Percentiles rank a stretch among this genome's conserved stretches.
Conservation (phyloP, 2,888 invertebrate species). For the Hemicrepidius hirtus region DNA sequence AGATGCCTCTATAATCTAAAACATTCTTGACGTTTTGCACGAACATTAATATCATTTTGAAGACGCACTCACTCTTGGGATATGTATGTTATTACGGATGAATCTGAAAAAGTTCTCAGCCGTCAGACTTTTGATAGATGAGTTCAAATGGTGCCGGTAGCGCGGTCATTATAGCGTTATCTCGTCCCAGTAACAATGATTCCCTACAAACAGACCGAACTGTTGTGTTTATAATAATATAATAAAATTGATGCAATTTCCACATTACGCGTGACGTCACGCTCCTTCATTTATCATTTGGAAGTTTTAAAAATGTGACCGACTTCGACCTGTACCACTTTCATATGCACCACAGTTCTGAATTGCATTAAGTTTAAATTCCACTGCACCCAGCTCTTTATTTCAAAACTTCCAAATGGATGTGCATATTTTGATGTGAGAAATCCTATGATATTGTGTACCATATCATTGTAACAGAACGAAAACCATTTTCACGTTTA, state of each 20-base stretch:
- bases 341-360: not conserved
- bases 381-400: not conserved
- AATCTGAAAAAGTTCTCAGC: constrained; percentile 55
- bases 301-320: constrained; percentile 13
- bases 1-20: constrained; percentile 19
- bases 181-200: constrained; percentile 57
- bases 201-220: constrained; percentile 60
- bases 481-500: no score
- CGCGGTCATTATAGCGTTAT: constrained; percentile 67
- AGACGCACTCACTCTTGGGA: constrained; percentile 27
- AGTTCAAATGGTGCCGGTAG: constrained; percentile 67
- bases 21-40: constrained; percentile 36
- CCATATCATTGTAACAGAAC: not conserved
- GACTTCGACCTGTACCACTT: constrained; percentile 15
- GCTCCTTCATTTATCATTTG: constrained; percentile 57
- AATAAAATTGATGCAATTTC: constrained; percentile 69
- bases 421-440: no score
- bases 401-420: not conserved
- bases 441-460: not conserved
- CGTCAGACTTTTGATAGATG: constrained; percentile 65
- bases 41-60: constrained; percentile 45
- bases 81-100: constrained; percentile 43
- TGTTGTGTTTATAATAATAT: constrained; percentile 62
- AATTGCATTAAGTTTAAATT: constrained; percentile 5
- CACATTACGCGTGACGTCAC: constrained; percentile 68